Evolutionary conservation across 1,140 invertebrate genomes (phyloP).

Genomic region (Planococcus citri): DNA sequence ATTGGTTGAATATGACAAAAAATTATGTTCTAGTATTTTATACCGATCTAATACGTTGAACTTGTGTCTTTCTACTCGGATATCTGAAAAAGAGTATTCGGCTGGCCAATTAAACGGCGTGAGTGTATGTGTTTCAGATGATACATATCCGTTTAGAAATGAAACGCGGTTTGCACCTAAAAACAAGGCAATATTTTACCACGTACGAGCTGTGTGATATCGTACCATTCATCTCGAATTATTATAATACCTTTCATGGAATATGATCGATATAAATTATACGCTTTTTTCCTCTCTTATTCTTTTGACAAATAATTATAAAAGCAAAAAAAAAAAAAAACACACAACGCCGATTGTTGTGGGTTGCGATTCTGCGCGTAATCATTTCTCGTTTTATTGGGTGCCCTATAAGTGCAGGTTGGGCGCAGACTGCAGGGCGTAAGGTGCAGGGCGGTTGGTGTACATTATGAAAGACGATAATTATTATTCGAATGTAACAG

Average conservation of each 20-base stretch:
- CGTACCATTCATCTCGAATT: background rate
- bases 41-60: background rate
- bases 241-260: slow-evolving; percentile 4
- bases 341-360: background rate
- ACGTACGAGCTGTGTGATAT: background rate
- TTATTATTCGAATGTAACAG: too few species aligned
- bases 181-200: slow-evolving; percentile 3
- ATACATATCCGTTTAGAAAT: background rate
- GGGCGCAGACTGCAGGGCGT: background rate
- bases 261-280: slow-evolving; percentile 8
- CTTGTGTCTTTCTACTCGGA: background rate
- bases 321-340: background rate
- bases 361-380: background rate
- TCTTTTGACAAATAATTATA: background rate
- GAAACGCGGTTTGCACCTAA: slow-evolving; percentile 5
- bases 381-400: background rate
- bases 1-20: slow-evolving; percentile 3
- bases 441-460: too few species aligned
- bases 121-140: background rate
- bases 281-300: background rate
- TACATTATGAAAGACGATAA: too few species aligned
- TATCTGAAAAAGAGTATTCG: background rate
- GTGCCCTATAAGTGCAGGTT: background rate
- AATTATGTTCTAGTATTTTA: slow-evolving; percentile 8
- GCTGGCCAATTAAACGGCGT: background rate